Base-by-base conservation (phyloP, 2,888 invertebrate species). In the Gastrophysa polygoni region DNA sequence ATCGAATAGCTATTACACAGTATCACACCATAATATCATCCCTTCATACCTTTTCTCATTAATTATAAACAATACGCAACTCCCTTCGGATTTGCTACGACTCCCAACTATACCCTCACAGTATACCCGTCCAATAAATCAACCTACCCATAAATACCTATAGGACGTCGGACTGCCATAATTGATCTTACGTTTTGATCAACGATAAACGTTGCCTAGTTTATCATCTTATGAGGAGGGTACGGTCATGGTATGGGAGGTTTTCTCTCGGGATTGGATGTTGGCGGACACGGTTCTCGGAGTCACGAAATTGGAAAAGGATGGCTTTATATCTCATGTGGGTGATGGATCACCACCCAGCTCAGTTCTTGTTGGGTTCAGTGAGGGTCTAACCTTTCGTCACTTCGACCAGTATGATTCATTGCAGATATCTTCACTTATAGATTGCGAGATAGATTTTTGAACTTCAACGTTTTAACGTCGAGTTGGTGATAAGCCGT, bases 171-270 rank as follows among this genome's bases (percentile, higher is more conserved):
- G 24, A 16, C 44, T 44, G 54, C 43, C 54, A 54, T 54, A 54
- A 54, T 54, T 54, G 54, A 54, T 54, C 54, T 54, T 54, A 54
- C n/a, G 28, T 54, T 43, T 43, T 54, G 54, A 54, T 50, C 47
- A 57, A 50, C 47, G 50, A 51, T 56, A 51, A 61, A 61, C 51
- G 57, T 50, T 50, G 47, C 51, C 56, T 47, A 51, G 61, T 51
- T 57, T 43, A 57, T 52, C 56, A 57, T 46, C 51, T 61, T 24
- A 51, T 51, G 56, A 50, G 61, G 55, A 56, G 61, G 55, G 61
- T 52, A 10, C 52, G 52, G 44, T 21, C 43, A 28, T 24, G 2
- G 43, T 17, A 4, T 4, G 2, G 14, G 14, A 38, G 54, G 16
- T 43, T 43, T 54, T 43, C 54, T 54, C 43, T 17, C 2, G 54